Evolutionary conservation across 2,888 invertebrate species (phyloP).

Genomic region (Elegia similella): DNA sequence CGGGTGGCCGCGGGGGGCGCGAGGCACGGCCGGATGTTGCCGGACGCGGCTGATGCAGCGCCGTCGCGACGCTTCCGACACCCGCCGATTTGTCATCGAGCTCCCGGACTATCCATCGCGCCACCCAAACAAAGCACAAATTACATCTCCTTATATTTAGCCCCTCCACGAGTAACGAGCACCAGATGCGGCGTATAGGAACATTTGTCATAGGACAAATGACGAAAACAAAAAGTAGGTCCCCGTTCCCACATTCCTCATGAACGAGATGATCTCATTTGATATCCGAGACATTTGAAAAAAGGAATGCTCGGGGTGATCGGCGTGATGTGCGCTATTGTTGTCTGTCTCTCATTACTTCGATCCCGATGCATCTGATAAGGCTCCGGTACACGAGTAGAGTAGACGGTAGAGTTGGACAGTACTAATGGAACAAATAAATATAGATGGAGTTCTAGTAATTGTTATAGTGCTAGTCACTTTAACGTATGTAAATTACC

Average conservation of each 20-base stretch:
- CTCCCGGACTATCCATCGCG: constrained; percentile 3
- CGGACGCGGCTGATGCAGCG: constrained; percentile 46
- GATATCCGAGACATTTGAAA: not conserved
- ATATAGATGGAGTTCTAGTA: too few species aligned
- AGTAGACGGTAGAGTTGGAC: too few species aligned
- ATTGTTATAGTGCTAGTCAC: too few species aligned
- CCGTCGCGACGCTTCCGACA: constrained; percentile 37
- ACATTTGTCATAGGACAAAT: constrained; percentile 10
- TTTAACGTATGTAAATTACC: too few species aligned
- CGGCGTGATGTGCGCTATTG: constrained; percentile 6
- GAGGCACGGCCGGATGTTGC: constrained; percentile 46
- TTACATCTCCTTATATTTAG: constrained; percentile 8
- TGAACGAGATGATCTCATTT: constrained; percentile 5
- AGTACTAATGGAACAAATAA: too few species aligned
- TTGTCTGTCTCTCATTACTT: constrained; percentile 6
- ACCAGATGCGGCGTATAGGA: constrained; percentile 3
- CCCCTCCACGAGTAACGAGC: constrained; percentile 13
- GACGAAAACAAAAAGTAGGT: constrained; percentile 8
- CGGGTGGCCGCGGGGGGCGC: constrained; percentile 5
- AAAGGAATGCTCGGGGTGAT: not conserved
- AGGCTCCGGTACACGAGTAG: too few species aligned
- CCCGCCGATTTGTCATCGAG: constrained; percentile 35
- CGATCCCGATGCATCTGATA: constrained; percentile 9
- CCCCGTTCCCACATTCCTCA: constrained; percentile 10
- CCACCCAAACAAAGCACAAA: constrained; percentile 7